These are phyloP conservation scores for Meloidogyne chitwoodi DNA, from an alignment of 1,140 invertebrate genomes.

Conservation along the genomic window DNA sequence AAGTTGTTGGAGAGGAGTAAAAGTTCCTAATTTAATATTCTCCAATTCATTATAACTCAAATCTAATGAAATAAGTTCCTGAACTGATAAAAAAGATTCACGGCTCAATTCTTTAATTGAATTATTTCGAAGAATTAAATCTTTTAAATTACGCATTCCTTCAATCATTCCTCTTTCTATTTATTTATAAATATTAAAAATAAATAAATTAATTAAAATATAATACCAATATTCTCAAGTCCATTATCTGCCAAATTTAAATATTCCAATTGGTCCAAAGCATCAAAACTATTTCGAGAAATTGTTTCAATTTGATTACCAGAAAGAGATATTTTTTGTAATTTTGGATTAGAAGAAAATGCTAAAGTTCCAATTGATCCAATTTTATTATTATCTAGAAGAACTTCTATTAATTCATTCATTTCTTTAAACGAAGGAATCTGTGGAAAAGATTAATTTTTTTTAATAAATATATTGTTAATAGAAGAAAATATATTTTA, in stretches of 20 bases:
- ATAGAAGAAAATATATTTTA: slow-evolving; percentile 1
- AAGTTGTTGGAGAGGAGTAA: slow-evolving; percentile 35
- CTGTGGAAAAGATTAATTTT: slow-evolving; percentile 21
- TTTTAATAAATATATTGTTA: too few species aligned
- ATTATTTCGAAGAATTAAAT: slow-evolving; percentile 55
- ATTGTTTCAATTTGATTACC: slow-evolving; percentile 50
- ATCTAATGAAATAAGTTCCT: slow-evolving; percentile 42
- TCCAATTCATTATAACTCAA: slow-evolving; percentile 42
- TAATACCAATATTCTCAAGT: slow-evolving; percentile 30
- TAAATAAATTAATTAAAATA: slow-evolving; percentile 19
- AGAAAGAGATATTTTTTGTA: slow-evolving; percentile 46
- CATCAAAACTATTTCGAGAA: slow-evolving; percentile 53
- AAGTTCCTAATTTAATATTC: slow-evolving; percentile 42
- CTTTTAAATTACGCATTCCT: slow-evolving; percentile 57
- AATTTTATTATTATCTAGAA: slow-evolving; percentile 48
- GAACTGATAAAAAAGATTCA: slow-evolving; percentile 46
- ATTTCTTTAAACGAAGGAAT: slow-evolving; percentile 56
- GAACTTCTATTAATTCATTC: slow-evolving; percentile 41
- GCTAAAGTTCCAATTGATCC: slow-evolving; percentile 49
- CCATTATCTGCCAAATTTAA: slow-evolving; percentile 50
- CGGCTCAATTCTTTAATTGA: slow-evolving; percentile 41
- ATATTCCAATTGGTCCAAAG: slow-evolving; percentile 37
- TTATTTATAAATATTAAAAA: too few species aligned
- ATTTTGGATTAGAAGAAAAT: slow-evolving; percentile 50
- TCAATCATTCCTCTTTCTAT: slow-evolving; percentile 59